phyloP scores from a whole-genome alignment of 2,888 invertebrate species.

The Micoletzkya japonica region DNA sequence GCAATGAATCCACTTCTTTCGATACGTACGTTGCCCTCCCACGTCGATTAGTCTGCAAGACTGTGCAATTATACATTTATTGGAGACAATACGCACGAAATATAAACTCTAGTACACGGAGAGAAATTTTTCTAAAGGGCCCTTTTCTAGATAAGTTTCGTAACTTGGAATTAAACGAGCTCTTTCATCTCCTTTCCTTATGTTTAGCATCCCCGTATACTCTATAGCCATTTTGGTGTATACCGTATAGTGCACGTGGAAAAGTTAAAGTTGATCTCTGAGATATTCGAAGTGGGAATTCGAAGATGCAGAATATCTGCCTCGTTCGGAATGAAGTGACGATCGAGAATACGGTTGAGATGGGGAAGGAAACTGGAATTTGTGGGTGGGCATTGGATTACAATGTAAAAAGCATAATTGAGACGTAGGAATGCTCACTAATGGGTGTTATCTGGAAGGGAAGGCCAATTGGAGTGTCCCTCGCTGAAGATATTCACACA shows the following conservation, averaged over 20 bases:
- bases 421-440: constrained; percentile 29
- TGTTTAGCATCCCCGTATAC: too few relatives aligned
- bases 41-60: constrained; percentile 39
- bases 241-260: constrained; percentile 34
- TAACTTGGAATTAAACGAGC: too few relatives aligned
- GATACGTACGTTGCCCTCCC: constrained; percentile 41
- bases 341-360: constrained; percentile 31
- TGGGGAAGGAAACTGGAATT: constrained; percentile 35
- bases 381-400: neutral
- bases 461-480: constrained; percentile 29
- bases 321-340: constrained; percentile 31
- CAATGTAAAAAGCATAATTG: neutral
- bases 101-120: too few relatives aligned
- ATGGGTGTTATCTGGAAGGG: constrained; percentile 37
- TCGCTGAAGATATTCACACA: constrained; percentile 6
- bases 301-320: constrained; percentile 39
- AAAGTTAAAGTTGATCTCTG: constrained; percentile 40
- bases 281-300: constrained; percentile 36
- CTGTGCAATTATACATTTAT: neutral
- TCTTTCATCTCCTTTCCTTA: too few relatives aligned
- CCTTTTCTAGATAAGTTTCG: too few relatives aligned
- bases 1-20: constrained; percentile 44
- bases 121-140: too few relatives aligned
- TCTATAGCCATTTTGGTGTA: too few relatives aligned
- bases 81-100: too few relatives aligned